Evolutionary conservation across 2,113 vertebrate species (phyloP).

Genomic region (Erythrolamprus reginae): DNA sequence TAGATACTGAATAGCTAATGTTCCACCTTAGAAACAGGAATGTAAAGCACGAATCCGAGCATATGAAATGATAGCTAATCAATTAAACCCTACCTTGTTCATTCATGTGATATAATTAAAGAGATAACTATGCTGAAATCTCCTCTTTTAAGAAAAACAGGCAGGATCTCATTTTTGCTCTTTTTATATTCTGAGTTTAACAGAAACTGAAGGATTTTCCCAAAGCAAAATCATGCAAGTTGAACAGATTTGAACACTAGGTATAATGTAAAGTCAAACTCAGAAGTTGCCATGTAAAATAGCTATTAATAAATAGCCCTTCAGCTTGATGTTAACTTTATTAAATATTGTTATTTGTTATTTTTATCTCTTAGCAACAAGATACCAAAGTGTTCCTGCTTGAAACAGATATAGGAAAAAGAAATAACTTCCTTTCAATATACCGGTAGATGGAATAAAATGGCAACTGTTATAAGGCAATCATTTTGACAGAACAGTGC

Average conservation of each 20-base stretch:
- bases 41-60: constrained; percentile 38
- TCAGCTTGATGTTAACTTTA: neutral
- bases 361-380: neutral
- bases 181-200: neutral
- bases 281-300: neutral
- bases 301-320: neutral
- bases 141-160: neutral
- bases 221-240: neutral
- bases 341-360: neutral
- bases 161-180: constrained; percentile 29
- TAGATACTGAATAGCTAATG: constrained; percentile 46
- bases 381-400: neutral
- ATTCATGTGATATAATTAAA: constrained; percentile 6
- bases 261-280: neutral
- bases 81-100: neutral
- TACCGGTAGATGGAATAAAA: neutral
- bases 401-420: neutral
- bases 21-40: constrained; percentile 13
- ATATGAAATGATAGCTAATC: constrained; percentile 20
- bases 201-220: constrained; percentile 13
- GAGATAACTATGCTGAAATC: constrained; percentile 2
- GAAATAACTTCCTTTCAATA: neutral
- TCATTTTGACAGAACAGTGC: neutral
- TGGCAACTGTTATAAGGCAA: neutral
- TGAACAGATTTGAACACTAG: neutral